These are phyloP conservation scores for Archips xylosteana DNA, from an alignment of 2,888 invertebrate species.

Conservation along the genomic window DNA sequence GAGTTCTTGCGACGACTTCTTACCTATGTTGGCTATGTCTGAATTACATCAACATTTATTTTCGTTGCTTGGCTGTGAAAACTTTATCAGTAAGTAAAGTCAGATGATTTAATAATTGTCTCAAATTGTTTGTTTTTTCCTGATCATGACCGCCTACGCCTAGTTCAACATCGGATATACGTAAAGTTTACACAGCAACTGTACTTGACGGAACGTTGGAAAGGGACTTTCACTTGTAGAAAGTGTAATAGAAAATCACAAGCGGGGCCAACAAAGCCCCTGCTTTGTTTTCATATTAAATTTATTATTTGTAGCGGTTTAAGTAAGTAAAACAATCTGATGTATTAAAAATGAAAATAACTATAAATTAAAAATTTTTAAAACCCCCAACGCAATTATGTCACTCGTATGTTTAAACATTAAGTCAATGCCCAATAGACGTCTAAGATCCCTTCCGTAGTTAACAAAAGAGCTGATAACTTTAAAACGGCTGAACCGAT, in stretches of 20 bases:
- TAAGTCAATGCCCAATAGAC: too few relatives aligned
- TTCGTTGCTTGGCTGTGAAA: background rate
- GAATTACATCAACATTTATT: background rate
- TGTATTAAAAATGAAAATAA: background rate
- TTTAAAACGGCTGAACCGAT: too few relatives aligned
- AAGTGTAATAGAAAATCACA: background rate
- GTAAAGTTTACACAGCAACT: constrained; percentile 1
- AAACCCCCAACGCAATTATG: too few relatives aligned
- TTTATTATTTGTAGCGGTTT: background rate
- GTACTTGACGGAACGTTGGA: background rate
- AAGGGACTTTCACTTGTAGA: constrained; percentile 10
- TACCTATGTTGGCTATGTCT: too few relatives aligned
- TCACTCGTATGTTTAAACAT: too few relatives aligned
- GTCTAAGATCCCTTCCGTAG: too few relatives aligned
- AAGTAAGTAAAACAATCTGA: background rate
- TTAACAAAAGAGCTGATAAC: too few relatives aligned
- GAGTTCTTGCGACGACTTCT: background rate
- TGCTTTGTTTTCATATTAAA: background rate
- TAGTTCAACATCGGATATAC: background rate
- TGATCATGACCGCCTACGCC: background rate
- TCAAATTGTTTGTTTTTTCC: background rate
- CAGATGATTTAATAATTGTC: background rate
- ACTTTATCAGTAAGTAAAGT: background rate
- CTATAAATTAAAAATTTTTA: too few relatives aligned
- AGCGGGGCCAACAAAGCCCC: background rate